Evolutionary conservation across 2,113 vertebrate genomes (phyloP), one percentile per base, ranked within the genome.

Genomic region (Xiphophorus maculatus): DNA sequence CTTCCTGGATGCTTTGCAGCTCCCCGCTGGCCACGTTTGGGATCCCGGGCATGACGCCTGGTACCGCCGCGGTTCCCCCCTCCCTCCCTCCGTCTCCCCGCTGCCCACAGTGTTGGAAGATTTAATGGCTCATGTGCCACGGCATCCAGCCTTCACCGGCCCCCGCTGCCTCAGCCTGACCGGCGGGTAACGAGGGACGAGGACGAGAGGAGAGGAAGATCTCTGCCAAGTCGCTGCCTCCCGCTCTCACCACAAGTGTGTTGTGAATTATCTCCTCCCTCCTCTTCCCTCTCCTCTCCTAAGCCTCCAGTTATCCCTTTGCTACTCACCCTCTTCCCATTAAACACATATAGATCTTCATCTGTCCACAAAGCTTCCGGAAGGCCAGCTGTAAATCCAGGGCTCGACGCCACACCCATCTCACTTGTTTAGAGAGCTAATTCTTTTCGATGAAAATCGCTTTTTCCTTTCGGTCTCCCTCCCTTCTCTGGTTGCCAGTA

Each of bases 111-210:
- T 79, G 88, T 78, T 74, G 89, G 88, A 78, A 86, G 85, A 90
- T 94, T 94, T 93, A 90, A 92, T 92, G 92, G 87, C 89, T 93
- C 93, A 90, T 92, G 87, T 92, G 91, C 76, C 90, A 85, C 72
- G 69, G 88, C 91, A 87, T 85, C 76, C 87, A 92, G 80, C 88
- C 90, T 80, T 89, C 17, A 84, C 89, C 75, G 85, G 79, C 83
- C 83, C 74, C 83, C 4, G 73, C 69, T 75, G 82, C 86, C 78
- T 86, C 80, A 15, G 63, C 75, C 69, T 48, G 79, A 63, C 37
- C 42, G 8, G 28, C n/a, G 76, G 80, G 82, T 82, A 83, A 81
- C 65, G 33, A 82, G 79, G 67, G 69, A 74, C 25, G 84, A 80
- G 84, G 74, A 83, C 51, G 73, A 51, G 73, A 74, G 44, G 74